Evolutionary conservation across 2,113 vertebrate species (phyloP), one percentile per base, ranked within the genome.

Genomic region (Leucosticte australis): DNA sequence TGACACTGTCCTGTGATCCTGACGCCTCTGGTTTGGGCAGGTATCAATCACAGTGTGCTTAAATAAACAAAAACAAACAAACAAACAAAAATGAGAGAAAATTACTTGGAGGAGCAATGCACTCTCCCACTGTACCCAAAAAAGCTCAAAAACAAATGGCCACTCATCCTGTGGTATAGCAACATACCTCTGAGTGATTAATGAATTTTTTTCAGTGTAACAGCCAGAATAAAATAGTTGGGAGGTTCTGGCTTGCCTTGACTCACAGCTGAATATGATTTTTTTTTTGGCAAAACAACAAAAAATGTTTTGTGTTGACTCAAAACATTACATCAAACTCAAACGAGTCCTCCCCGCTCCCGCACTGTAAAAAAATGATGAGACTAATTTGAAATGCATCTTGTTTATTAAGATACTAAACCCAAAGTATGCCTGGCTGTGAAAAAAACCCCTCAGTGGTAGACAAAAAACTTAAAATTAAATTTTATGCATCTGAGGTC

Each of bases 321-420:
- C 53, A 90, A 85, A 87, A 60, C 15, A 82, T 81, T 81, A 39
- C 30, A 79, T 78, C 56, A 85, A 87, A 55, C 59, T 84, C 52
- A 84, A 95, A 75, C 10, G 1, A 31, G 24, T 60, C 35, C 19
- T 94, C 15, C 47, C 56, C 0, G 0, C 5, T 44, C 15, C 44
- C 2, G 0, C 39, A n/a, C 9, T 68, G 35, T 71, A 53, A 85
- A 91, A 87, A 81, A 89, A 60, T 26, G 4, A 55, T 94, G 41
- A 60, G 39, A 64, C 35, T 84, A 82, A 87, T 89, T 91, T 75
- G 62, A 91, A 95, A 82, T 68, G n/a, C 13, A 73, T 87, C 47
- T 75, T 92, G 44, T 92, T 96, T 91, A 87, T 84, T 55, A 78
- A 89, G 42, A 67, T 59, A 59, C 23, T 75, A 87, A 95, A 56